Percentiles rank a stretch among this genome's conserved stretches.
Conservation (phyloP, 2,113 vertebrate genomes). For the Lanius collurio region DNA sequence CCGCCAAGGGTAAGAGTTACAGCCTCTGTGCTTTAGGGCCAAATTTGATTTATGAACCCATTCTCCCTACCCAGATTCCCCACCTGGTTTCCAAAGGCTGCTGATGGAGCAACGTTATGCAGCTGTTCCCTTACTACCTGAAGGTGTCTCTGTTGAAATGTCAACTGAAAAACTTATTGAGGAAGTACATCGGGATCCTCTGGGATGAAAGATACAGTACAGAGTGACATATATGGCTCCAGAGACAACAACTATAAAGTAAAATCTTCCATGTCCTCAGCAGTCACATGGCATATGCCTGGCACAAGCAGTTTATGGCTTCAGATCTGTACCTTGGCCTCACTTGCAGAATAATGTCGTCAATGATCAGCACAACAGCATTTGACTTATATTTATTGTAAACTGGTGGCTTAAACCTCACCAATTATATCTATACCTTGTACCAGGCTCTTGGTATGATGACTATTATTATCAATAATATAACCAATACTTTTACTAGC, state of each 20-base stretch:
- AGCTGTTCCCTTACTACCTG: not conserved
- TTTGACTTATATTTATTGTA: not conserved
- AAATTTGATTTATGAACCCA: not conserved
- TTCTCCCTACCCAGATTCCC: not conserved
- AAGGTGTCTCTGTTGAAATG: constrained; percentile 7
- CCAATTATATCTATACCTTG: not conserved
- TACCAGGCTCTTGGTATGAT: not conserved
- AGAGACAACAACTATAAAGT: not conserved
- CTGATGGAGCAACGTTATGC: not conserved
- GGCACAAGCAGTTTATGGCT: not conserved
- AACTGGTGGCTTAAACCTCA: not conserved
- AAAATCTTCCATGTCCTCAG: not conserved
- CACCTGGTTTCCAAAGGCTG: not conserved
- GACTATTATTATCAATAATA: not conserved
- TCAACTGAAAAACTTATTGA: not conserved
- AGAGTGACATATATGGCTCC: not conserved
- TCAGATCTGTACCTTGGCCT: not conserved
- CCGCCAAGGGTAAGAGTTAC: not conserved
- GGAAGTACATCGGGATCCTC: not conserved
- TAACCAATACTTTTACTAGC: not conserved
- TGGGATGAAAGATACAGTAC: not conserved
- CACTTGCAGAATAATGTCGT: not conserved
- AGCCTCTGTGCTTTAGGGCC: not conserved
- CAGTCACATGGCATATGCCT: not conserved
- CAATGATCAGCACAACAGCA: not conserved